Evolutionary conservation across 1,140 invertebrate species (phyloP).

Genomic region (Bombus confusus): DNA sequence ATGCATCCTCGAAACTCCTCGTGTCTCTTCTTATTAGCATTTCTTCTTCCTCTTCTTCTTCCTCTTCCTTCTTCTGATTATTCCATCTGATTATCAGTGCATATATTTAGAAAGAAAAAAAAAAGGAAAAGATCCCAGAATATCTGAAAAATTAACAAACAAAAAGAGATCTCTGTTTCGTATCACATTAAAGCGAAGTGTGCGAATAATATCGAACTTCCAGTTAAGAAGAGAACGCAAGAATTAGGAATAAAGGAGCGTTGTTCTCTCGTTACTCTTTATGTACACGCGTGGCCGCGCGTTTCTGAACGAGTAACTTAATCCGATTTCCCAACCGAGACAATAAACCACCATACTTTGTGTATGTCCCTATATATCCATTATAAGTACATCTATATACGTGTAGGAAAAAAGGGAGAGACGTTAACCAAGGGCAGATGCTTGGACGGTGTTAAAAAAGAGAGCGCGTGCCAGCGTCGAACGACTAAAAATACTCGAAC

Average conservation of each 20-base stretch:
- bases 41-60: neutral
- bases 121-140: neutral
- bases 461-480: slow-evolving; percentile 75
- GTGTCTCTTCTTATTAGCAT: neutral
- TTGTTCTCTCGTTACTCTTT: too few relatives aligned
- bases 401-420: slow-evolving; percentile 30
- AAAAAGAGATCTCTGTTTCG: too few relatives aligned
- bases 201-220: too few relatives aligned
- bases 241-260: too few relatives aligned
- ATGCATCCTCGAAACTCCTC: neutral
- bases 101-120: too few relatives aligned
- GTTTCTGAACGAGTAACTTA: slow-evolving; percentile 65
- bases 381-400: too few relatives aligned
- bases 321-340: slow-evolving; percentile 67
- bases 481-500: slow-evolving; percentile 79
- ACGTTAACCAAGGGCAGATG: slow-evolving; percentile 72
- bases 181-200: too few relatives aligned
- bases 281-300: neutral
- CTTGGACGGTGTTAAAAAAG: slow-evolving; percentile 70
- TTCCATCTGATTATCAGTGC: neutral
- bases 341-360: slow-evolving; percentile 59
- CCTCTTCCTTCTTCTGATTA: neutral
- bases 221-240: too few relatives aligned
- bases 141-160: neutral
- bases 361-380: neutral